phyloP scores from a whole-genome alignment of 92 coral and sea anemone species.

The Zoanthus solanderi region DNA sequence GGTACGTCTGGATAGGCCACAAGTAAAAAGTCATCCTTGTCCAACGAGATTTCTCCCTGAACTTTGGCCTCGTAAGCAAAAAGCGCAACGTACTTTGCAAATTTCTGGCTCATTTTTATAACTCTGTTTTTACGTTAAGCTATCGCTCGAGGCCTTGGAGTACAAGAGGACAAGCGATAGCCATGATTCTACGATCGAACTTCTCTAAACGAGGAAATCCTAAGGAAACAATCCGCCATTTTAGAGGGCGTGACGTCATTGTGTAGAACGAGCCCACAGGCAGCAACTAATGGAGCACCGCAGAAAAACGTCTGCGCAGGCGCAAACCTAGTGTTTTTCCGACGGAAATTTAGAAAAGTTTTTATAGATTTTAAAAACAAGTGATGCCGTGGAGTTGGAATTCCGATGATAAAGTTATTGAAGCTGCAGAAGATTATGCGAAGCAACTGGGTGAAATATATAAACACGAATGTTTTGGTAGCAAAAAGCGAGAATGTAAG shows the following conservation, averaged over 20 bases:
- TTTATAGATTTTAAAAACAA: neutral
- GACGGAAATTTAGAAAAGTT: neutral
- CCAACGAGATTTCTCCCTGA: conserved; percentile 79
- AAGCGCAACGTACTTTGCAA: conserved; percentile 82
- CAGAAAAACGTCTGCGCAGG: conserved; percentile 17
- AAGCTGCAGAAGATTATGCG: conserved; percentile 76
- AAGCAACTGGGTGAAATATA: conserved; percentile 84
- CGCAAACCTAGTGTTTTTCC: neutral
- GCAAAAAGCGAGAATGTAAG: conserved; percentile 93
- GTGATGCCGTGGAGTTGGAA: conserved; percentile 40
- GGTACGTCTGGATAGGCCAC: conserved; percentile 78
- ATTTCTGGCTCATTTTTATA: conserved; percentile 78
- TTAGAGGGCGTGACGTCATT: conserved; percentile 48
- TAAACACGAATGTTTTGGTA: conserved; percentile 87
- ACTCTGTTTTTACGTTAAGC: neutral
- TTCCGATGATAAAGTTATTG: conserved; percentile 28
- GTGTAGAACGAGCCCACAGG: conserved; percentile 21
- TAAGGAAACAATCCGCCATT: conserved; percentile 43
- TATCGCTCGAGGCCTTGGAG: conserved; percentile 13
- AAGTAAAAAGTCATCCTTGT: conserved; percentile 76
- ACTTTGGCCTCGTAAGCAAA: conserved; percentile 77
- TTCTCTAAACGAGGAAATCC: conserved; percentile 40
- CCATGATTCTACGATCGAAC: conserved; percentile 24
- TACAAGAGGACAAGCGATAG: conserved; percentile 1
- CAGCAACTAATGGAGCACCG: neutral